A percentile compares a stretch with the other conserved stretches of the same genome.
phyloP scores from a whole-genome alignment of 2,888 invertebrate species.

The Synanthedon tipuliformis region DNA sequence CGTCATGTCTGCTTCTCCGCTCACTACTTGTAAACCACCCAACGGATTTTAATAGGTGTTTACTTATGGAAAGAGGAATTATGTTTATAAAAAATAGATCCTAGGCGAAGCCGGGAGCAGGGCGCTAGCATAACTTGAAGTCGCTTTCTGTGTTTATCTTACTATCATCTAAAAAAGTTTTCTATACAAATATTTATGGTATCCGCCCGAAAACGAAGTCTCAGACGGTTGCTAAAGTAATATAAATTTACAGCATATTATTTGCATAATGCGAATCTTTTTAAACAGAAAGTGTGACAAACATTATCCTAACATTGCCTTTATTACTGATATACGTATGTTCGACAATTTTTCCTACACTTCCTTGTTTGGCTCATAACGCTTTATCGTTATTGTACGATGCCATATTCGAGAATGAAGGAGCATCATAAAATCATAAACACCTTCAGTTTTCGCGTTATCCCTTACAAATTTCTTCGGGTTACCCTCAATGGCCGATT shows the following conservation, averaged over 20 bases:
- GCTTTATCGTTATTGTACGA: conserved; percentile 55
- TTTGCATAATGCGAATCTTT: background rate
- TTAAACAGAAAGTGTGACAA: conserved; percentile 8
- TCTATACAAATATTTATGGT: too few relatives aligned
- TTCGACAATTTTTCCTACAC: conserved; percentile 37
- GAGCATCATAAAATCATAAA: conserved; percentile 56
- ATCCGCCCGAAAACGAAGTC: too few relatives aligned
- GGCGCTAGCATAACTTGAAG: too few relatives aligned
- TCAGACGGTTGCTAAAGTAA: too few relatives aligned
- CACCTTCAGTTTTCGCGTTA: conserved; percentile 40
- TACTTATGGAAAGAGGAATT: too few relatives aligned
- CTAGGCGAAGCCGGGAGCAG: too few relatives aligned
- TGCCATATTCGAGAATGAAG: conserved; percentile 45
- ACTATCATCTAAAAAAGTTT: too few relatives aligned
- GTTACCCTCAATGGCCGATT: conserved; percentile 34
- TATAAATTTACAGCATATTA: background rate
- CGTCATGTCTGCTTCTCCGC: too few relatives aligned
- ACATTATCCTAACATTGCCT: conserved; percentile 32
- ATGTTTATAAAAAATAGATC: too few relatives aligned
- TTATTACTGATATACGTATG: conserved; percentile 26
- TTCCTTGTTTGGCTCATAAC: conserved; percentile 26
- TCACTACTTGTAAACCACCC: too few relatives aligned
- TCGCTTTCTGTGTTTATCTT: too few relatives aligned
- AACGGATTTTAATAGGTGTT: too few relatives aligned
- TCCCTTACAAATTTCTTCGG: conserved; percentile 38